Evolutionary conservation across 1,140 invertebrate species (phyloP).

Genomic region (Ceratosolen solmsi): DNA sequence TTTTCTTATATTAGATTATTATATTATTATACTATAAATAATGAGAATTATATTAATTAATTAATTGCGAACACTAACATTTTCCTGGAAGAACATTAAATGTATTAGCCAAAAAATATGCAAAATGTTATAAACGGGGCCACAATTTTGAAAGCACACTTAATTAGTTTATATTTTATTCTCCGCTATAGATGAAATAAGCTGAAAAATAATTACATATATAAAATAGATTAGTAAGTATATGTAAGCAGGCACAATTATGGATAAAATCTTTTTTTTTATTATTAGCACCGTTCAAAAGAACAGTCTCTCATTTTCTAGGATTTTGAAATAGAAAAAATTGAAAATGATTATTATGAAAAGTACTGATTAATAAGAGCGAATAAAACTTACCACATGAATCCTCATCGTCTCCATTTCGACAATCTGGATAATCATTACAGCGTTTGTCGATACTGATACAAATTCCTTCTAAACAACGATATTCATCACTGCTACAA

Average conservation of each 20-base stretch:
- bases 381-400: constrained; percentile 74
- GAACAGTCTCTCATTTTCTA: not conserved
- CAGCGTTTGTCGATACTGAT: constrained; percentile 78
- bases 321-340: not conserved
- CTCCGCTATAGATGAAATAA: not conserved
- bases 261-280: not conserved
- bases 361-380: not conserved
- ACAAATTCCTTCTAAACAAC: constrained; percentile 81
- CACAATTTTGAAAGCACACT: not conserved
- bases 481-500: constrained; percentile 71
- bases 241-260: not conserved
- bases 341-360: not conserved
- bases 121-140: not conserved
- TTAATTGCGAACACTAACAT: not conserved
- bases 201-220: not conserved
- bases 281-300: not conserved
- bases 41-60: no score
- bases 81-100: not conserved
- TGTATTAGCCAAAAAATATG: not conserved
- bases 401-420: constrained; percentile 77
- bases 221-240: not conserved
- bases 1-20: no score
- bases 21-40: no score
- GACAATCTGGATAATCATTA: constrained; percentile 77
- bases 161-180: not conserved